Conservation (phyloP, 2,113 vertebrate species). For the Halcyon senegalensis region DNA sequence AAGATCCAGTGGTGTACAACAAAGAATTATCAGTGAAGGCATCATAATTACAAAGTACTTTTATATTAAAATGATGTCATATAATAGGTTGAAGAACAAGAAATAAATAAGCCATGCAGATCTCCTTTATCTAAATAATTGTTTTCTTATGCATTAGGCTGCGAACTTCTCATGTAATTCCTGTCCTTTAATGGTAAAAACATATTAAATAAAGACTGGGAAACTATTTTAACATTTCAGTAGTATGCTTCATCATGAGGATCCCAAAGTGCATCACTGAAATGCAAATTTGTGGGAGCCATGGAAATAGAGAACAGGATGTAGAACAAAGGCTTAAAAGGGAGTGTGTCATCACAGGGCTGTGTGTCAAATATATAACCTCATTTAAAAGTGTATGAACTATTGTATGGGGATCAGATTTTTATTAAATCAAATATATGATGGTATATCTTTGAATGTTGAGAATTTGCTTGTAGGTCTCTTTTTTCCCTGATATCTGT, state of each 20-base stretch:
- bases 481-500: neutral
- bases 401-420: neutral
- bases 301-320: neutral
- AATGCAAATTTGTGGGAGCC: neutral
- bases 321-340: neutral
- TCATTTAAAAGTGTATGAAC: neutral
- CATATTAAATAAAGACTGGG: neutral
- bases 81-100: conserved; percentile 63
- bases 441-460: neutral
- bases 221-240: conserved; percentile 11
- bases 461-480: neutral
- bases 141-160: conserved; percentile 1
- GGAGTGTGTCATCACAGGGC: neutral
- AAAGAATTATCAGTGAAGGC: conserved; percentile 52
- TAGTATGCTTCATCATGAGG: neutral
- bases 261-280: neutral
- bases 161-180: neutral
- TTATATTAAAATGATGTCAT: conserved; percentile 66
- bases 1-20: conserved; percentile 40
- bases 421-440: neutral
- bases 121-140: conserved; percentile 58
- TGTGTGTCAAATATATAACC: neutral
- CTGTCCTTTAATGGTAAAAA: conserved; percentile 23
- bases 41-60: conserved; percentile 61
- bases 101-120: conserved; percentile 40